phyloP scores from a whole-genome alignment of 2,113 vertebrate species.

The Hemibagrus wyckioides region DNA sequence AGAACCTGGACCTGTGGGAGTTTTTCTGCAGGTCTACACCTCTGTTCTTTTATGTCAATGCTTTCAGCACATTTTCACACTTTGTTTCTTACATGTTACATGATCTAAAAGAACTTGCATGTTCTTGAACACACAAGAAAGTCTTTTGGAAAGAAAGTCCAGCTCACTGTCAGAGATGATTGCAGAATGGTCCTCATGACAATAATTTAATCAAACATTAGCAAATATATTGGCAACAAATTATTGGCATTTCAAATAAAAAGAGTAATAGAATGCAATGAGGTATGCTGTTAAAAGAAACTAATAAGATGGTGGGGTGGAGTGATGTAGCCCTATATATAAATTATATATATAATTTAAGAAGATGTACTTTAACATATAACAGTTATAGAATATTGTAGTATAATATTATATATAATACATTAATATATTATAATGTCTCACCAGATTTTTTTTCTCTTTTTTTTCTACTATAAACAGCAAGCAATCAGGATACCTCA shows the following conservation, averaged over 20 bases:
- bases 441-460: background rate
- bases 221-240: background rate
- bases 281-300: background rate
- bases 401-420: too few relatives aligned
- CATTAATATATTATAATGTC: background rate
- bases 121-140: background rate
- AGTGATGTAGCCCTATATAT: background rate
- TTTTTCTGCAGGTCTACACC: conserved; percentile 90
- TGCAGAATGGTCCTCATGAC: background rate
- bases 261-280: background rate
- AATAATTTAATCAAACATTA: background rate
- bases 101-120: too few relatives aligned
- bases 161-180: background rate
- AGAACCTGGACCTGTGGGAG: conserved; percentile 96
- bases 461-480: background rate
- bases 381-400: background rate
- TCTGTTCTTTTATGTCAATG: background rate
- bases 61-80: background rate
- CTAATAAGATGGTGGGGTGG: background rate
- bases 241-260: background rate
- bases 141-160: background rate
- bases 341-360: background rate
- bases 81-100: background rate
- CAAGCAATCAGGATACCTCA: background rate
- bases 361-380: too few relatives aligned